Evolutionary conservation across 2,113 vertebrate species (phyloP).

Genomic region (Trichomycterus rosablanca): DNA sequence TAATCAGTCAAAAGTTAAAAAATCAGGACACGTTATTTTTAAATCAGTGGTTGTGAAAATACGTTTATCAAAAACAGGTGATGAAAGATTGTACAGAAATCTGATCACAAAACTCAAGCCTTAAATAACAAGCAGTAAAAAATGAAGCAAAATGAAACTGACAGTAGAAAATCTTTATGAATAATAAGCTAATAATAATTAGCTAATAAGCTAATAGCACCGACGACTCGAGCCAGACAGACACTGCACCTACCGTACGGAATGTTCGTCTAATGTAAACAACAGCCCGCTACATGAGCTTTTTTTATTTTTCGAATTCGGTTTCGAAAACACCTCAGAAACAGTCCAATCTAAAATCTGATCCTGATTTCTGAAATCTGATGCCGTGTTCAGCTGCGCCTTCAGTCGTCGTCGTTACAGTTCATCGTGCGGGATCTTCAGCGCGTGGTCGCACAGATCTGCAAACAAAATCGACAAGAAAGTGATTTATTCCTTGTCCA

Average conservation of each 20-base stretch:
- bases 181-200: too few species aligned
- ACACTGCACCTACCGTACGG: too few species aligned
- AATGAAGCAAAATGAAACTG: too few species aligned
- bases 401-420: slow-evolving; percentile 65
- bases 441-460: slow-evolving; percentile 93
- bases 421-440: slow-evolving; percentile 83
- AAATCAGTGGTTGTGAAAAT: neutral
- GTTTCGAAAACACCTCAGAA: neutral
- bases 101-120: neutral
- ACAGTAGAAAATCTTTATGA: too few species aligned
- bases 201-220: too few species aligned
- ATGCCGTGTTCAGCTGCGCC: too few species aligned
- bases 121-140: slow-evolving; percentile 17
- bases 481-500: too few species aligned
- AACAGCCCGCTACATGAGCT: too few species aligned
- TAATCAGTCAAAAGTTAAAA: neutral
- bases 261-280: too few species aligned
- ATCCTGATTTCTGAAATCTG: slow-evolving; percentile 9
- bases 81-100: neutral
- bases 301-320: too few species aligned
- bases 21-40: neutral
- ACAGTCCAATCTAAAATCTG: neutral
- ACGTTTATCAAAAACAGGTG: slow-evolving; percentile 7
- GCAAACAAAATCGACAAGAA: slow-evolving; percentile 29
- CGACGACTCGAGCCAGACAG: too few species aligned